Conservation (phyloP, 2,797 vertebrate genomes). For the Epinephelus awoara region DNA sequence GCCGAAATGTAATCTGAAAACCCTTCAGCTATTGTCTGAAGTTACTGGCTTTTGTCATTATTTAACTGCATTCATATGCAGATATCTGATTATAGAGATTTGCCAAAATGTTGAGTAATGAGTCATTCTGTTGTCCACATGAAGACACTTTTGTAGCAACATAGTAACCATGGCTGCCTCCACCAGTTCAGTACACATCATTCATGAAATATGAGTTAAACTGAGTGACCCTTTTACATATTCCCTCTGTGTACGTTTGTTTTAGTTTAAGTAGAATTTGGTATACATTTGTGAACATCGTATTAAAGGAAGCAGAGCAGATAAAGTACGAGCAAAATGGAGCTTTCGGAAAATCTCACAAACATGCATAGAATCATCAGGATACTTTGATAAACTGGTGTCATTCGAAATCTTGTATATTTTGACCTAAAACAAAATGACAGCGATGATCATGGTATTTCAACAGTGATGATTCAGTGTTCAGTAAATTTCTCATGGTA, state of each 20-base stretch:
- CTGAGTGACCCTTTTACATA: background rate
- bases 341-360: background rate
- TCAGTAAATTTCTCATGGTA: background rate
- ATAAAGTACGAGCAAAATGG: background rate
- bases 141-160: background rate
- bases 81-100: too few relatives aligned
- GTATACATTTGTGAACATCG: background rate
- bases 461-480: constrained; percentile 9
- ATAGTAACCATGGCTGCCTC: background rate
- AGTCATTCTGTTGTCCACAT: too few relatives aligned
- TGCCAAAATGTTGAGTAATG: too few relatives aligned
- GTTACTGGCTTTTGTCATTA: too few relatives aligned
- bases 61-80: too few relatives aligned
- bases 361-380: background rate
- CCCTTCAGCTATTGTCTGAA: too few relatives aligned
- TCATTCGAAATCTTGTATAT: constrained; percentile 8
- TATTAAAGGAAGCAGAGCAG: background rate
- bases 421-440: background rate
- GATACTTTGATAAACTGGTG: background rate
- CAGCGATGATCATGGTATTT: constrained; percentile 8
- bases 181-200: background rate
- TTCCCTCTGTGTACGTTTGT: background rate
- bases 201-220: constrained; percentile 1
- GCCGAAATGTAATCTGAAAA: too few relatives aligned
- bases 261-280: background rate